Conservation (phyloP, 2,888 invertebrate species). For the Cheilosia grossa region DNA sequence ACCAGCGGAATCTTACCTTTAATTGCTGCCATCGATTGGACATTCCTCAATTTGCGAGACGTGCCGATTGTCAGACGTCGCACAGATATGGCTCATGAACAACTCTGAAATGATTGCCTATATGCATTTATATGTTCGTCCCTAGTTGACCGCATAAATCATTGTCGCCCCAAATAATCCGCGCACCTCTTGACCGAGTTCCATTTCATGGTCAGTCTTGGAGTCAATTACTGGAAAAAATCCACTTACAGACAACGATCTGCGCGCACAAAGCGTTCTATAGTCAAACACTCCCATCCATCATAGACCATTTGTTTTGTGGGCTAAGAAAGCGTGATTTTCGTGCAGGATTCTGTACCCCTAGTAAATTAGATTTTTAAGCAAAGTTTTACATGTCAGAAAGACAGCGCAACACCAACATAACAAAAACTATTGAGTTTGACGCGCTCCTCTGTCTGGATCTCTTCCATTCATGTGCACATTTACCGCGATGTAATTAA, state of each 20-base stretch:
- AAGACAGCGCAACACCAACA: slow-evolving; percentile 10
- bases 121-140: too few relatives aligned
- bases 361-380: slow-evolving; percentile 58
- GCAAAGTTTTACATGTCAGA: slow-evolving; percentile 48
- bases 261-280: slow-evolving; percentile 14
- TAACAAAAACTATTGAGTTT: not conserved
- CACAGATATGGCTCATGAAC: not conserved
- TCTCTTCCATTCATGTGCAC: slow-evolving; percentile 47
- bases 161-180: slow-evolving; percentile 5
- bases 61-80: not conserved
- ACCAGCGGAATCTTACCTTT: not conserved
- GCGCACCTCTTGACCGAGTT: slow-evolving; percentile 64
- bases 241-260: slow-evolving; percentile 53
- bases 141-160: not conserved
- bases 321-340: slow-evolving; percentile 48
- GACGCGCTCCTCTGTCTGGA: not conserved
- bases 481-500: slow-evolving; percentile 60
- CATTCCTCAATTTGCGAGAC: not conserved
- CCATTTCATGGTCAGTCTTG: slow-evolving; percentile 68
- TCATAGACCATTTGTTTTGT: slow-evolving; percentile 69
- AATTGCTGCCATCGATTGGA: not conserved
- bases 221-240: slow-evolving; percentile 60
- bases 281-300: slow-evolving; percentile 24
- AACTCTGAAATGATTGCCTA: too few relatives aligned
- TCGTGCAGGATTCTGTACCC: slow-evolving; percentile 36